Conservation (phyloP, 2,888 invertebrate species). For the Eristalis arbustorum region DNA sequence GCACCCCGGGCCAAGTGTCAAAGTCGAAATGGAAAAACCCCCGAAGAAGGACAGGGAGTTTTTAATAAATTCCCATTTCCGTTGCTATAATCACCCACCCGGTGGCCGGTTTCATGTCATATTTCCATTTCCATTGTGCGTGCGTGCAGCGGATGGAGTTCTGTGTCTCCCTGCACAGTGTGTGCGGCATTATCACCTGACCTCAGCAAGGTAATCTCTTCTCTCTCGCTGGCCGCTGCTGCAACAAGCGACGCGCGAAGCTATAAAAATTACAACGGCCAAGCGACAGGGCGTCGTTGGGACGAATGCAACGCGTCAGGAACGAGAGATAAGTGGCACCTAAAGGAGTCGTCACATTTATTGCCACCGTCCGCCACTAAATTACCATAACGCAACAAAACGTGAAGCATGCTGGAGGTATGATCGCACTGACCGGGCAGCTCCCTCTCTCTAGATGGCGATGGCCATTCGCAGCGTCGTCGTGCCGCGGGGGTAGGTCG, state of each 20-base stretch:
- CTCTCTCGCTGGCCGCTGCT: not conserved
- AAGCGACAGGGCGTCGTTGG: not conserved
- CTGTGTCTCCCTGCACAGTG: not conserved
- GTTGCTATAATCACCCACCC: slow-evolving; percentile 41
- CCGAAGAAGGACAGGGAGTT: not conserved
- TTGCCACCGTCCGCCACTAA: slow-evolving; percentile 61
- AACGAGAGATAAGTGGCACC: slow-evolving; percentile 66
- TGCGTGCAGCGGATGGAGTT: slow-evolving; percentile 30
- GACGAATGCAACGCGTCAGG: slow-evolving; percentile 2
- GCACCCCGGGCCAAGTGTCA: not conserved
- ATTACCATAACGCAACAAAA: slow-evolving; percentile 69
- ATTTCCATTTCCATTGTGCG: slow-evolving; percentile 56
- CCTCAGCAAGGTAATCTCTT: slow-evolving; percentile 8
- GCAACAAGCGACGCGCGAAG: slow-evolving; percentile 24
- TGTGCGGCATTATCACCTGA: slow-evolving; percentile 43
- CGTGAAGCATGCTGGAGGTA: slow-evolving; percentile 47
- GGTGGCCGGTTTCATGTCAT: slow-evolving; percentile 41
- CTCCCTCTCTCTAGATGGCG: not conserved
- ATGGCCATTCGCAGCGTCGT: not conserved
- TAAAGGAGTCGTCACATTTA: slow-evolving; percentile 69
- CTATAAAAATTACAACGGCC: slow-evolving; percentile 17
- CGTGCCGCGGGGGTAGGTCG: not conserved
- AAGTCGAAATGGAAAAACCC: slow-evolving; percentile 12
- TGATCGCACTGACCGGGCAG: not conserved
- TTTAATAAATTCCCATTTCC: slow-evolving; percentile 68